A percentile compares a stretch with the other conserved stretches of the same genome.
Evolutionary conservation across 2,888 invertebrate genomes (phyloP).

Genomic region (Platycheirus rosarum): DNA sequence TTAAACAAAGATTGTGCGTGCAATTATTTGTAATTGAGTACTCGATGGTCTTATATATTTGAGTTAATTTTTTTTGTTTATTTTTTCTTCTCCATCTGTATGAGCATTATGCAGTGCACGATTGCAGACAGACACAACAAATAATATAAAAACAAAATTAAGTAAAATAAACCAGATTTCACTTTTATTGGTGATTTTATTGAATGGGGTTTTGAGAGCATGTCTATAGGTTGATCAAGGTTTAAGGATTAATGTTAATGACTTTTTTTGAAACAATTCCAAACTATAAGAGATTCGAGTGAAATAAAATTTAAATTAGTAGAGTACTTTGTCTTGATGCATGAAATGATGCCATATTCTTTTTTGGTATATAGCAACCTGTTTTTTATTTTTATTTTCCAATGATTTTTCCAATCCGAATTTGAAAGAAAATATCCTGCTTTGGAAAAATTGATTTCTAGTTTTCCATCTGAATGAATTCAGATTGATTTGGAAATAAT

Average conservation of each 20-base stretch:
- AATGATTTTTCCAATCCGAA: too few species aligned
- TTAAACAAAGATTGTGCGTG: constrained; percentile 74
- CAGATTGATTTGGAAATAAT: not conserved
- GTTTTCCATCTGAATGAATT: too few species aligned
- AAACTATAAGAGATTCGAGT: not conserved
- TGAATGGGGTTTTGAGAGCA: constrained; percentile 33
- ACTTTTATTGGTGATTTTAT: constrained; percentile 58
- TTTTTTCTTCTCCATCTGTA: constrained; percentile 5
- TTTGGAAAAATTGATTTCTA: too few species aligned
- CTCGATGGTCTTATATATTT: constrained; percentile 57
- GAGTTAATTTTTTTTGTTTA: too few species aligned
- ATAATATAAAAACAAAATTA: not conserved
- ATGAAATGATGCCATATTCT: too few species aligned
- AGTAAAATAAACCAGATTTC: constrained; percentile 59
- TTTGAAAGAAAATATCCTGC: too few species aligned
- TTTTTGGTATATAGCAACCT: too few species aligned
- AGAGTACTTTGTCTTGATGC: not conserved
- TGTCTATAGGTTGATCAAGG: constrained; percentile 9
- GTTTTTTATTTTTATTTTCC: too few species aligned
- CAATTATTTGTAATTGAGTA: constrained; percentile 74
- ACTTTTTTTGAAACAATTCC: not conserved
- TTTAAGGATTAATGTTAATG: not conserved
- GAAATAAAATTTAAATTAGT: not conserved
- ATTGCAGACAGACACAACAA: constrained; percentile 40
- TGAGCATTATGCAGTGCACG: constrained; percentile 40